Evolutionary conservation across 2,797 vertebrate genomes (phyloP), one percentile per base, ranked within the genome.

Genomic region (Bothrops alternatus): DNA sequence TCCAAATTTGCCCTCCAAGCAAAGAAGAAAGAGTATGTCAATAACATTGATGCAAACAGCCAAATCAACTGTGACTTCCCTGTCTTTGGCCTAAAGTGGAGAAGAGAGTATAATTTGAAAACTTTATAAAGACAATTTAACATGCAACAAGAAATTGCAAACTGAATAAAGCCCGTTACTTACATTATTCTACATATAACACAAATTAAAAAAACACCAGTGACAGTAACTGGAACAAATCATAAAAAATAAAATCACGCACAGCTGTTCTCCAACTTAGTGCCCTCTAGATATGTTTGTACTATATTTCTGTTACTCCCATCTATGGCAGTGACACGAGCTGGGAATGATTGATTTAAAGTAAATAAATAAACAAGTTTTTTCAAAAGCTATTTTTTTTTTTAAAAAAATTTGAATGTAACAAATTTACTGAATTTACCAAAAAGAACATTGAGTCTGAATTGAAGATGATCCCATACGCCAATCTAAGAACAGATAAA

Each of bases 1-100:
- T 99, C 99, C 97, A 99, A 95, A 97, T 99, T 99, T 93, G 99
- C 99, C 96, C 99, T 98, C 99, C 99, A 99, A 94, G 98, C 98
- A 4, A 99, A 99, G 96, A 99, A 99, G 93, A 99, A 94, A 0
- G 99, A 99, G 97, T 99, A 99, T 94, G 98, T 87, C 78, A 98
- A 96, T 94, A 98, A 93, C 99, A 99, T 99, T 92, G 95, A 95
- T 89, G 97, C 90, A 53, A 99, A 96, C 93, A 99, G 97, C 97
- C 98, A 98, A 92, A 98, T 94, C 94, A 99, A 32, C 0, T 97
- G 25, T 93, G 96, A 95, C 93, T 94, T 96, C 95, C 97, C 93
- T 61, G 93, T 95, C 90, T 96, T 97, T 78, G 87, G 85, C 93
- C 99, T 99, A 78, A 23, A 96, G 94, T 90, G 93, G 91, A 53